phyloP scores from a whole-genome alignment of 2,888 invertebrate genomes.

The Pocota personata region DNA sequence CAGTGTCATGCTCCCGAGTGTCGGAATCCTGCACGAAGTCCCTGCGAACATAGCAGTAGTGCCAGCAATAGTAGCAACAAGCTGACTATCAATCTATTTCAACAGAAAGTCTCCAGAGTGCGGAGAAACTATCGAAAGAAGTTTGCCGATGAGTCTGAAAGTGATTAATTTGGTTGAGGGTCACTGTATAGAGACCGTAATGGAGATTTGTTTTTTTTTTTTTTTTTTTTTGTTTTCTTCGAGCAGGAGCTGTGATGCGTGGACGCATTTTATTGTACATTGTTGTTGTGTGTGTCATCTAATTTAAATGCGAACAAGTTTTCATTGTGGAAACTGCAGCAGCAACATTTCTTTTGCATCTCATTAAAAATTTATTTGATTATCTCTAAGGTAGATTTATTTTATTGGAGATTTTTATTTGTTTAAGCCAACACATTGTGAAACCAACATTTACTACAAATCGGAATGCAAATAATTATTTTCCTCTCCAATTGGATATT shows the following conservation, averaged over 20 bases:
- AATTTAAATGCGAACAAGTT: background rate
- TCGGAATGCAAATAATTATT: background rate
- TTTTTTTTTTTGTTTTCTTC: background rate
- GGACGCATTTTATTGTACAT: constrained; percentile 53
- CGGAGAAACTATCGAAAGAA: constrained; percentile 86
- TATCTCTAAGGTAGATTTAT: constrained; percentile 19
- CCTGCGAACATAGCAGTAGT: constrained; percentile 60
- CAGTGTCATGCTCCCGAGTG: constrained; percentile 61
- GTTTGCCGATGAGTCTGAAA: constrained; percentile 86
- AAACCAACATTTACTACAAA: background rate
- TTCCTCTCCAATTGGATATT: background rate
- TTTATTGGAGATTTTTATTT: background rate
- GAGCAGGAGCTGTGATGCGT: constrained; percentile 71
- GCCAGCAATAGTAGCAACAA: constrained; percentile 68
- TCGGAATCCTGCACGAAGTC: constrained; percentile 45
- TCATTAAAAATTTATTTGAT: constrained; percentile 32
- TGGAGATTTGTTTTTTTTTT: background rate
- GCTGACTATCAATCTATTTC: constrained; percentile 76
- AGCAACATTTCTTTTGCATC: constrained; percentile 15
- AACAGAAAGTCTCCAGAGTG: constrained; percentile 85
- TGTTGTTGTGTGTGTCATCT: constrained; percentile 45
- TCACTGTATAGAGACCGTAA: background rate
- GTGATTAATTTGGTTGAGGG: constrained; percentile 82
- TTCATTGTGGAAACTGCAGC: background rate
- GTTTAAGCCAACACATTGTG: background rate